Conservation (phyloP, 1,140 invertebrate genomes). For the Teleogryllus occipitalis region DNA sequence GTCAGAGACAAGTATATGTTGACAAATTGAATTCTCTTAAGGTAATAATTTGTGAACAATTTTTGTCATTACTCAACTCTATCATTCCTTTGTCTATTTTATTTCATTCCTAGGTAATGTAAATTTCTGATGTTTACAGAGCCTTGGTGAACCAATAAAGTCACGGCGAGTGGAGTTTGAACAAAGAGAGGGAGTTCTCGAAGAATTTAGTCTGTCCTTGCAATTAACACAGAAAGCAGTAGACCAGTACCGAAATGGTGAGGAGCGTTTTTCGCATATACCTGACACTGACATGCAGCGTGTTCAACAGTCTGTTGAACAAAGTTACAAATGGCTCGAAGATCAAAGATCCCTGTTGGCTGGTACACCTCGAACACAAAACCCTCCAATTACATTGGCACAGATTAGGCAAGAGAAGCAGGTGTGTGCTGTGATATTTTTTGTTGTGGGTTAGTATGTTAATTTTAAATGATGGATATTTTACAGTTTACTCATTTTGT, state of each 20-base stretch:
- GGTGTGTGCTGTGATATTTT: constrained; percentile 36
- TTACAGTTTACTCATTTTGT: not conserved
- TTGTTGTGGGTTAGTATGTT: not conserved
- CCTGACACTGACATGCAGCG: constrained; percentile 72
- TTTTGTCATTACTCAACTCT: not conserved
- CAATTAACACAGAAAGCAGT: constrained; percentile 67
- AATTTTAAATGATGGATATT: not conserved
- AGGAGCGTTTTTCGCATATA: constrained; percentile 76
- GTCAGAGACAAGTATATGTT: constrained; percentile 71
- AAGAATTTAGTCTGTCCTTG: constrained; percentile 64
- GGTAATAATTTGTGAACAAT: constrained; percentile 35
- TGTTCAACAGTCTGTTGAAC: constrained; percentile 41
- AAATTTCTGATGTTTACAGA: constrained; percentile 36
- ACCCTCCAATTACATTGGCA: constrained; percentile 63
- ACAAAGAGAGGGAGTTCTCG: constrained; percentile 60
- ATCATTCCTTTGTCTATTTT: no score
- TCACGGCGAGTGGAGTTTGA: constrained; percentile 68
- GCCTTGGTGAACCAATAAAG: constrained; percentile 77
- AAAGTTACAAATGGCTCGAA: constrained; percentile 63
- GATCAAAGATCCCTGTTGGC: constrained; percentile 51
- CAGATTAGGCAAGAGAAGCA: constrained; percentile 66
- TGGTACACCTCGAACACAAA: constrained; percentile 48
- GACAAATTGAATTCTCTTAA: constrained; percentile 56
- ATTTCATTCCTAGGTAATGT: not conserved
- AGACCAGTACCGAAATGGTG: constrained; percentile 53